Base-by-base conservation (phyloP, 2,888 invertebrate genomes). In the Dromius quadrimaculatus region DNA sequence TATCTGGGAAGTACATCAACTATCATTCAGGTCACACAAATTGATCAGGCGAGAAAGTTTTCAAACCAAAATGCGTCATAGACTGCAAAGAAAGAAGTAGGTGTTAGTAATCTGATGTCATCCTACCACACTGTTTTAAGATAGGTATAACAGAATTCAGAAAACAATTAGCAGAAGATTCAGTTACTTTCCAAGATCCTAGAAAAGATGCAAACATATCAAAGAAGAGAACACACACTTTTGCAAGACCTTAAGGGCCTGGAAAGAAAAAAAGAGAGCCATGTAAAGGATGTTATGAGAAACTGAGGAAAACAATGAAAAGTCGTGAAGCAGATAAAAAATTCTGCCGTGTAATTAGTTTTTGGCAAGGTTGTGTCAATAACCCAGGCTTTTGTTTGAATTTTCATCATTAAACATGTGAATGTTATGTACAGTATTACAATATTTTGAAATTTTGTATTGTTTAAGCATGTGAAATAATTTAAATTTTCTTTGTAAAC, bases 21-120 rank as follows among this genome's bases (percentile, higher is more conserved):
- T n/a, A n/a, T n/a, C n/a, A n/a, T n/a, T n/a, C n/a, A n/a, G n/a
- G n/a, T n/a, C n/a, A n/a, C n/a, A n/a, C n/a, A n/a, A n/a, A n/a
- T n/a, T n/a, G 41, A 41, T 2, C 9, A 41, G 41, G 41, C 15
- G 15, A 41, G 6, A 17, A 41, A 11, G 8, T 41, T 2, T 2
- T 41, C 9, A 50, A 50, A 50, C 50, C 50, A 20, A 19, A 50
- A 50, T 3, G 9, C 1, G 23, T 50, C 20, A 50, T 20, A 6
- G 50, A 50, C 6, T 50, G 13, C 22, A 2, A 50, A 22, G 9
- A 50, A 50, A 13, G 41, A 17, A 15, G 41, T 41, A 1, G 41
- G 17, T 41, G 2, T 41, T 3, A 41, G 41, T 13, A 17, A 41
- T 8, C 41, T 15, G 8, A 41, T 41, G 41, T 41, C 41, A 11